Conservation (phyloP, 2,888 invertebrate genomes). For the Helleia helle region DNA sequence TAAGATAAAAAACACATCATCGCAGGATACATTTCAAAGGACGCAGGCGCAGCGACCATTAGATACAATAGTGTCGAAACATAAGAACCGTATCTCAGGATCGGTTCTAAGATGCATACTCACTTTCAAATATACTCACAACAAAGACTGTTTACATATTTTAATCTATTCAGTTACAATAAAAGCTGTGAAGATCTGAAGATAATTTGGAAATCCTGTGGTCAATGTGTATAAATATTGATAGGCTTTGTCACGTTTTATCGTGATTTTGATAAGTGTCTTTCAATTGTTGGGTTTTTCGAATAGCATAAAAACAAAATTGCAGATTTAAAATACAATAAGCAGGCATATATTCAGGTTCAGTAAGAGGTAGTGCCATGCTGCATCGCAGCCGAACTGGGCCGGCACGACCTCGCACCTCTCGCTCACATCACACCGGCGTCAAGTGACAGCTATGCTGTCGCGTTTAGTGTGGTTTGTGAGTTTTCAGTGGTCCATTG, state of each 20-base stretch:
- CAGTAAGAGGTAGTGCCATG: no score
- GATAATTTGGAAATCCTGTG: slow-evolving; percentile 26
- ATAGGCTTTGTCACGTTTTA: slow-evolving; percentile 6
- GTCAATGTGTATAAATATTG: slow-evolving; percentile 46
- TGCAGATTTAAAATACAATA: no score
- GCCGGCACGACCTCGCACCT: no score
- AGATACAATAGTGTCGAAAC: slow-evolving; percentile 45
- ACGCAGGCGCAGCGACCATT: slow-evolving; percentile 28
- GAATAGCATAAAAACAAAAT: not conserved
- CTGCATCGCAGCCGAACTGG: no score
- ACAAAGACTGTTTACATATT: slow-evolving; percentile 4
- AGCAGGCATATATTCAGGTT: no score
- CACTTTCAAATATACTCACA: slow-evolving; percentile 12
- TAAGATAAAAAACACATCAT: slow-evolving; percentile 35
- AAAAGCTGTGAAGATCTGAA: slow-evolving; percentile 1
- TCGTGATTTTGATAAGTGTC: slow-evolving; percentile 5
- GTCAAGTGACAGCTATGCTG: no score
- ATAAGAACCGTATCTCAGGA: slow-evolving; percentile 51
- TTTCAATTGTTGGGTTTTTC: not conserved
- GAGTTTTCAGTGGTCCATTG: no score
- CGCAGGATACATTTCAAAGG: slow-evolving; percentile 35
- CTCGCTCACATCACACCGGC: no score
- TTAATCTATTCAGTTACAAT: slow-evolving; percentile 1
- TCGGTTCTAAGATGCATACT: slow-evolving; percentile 19
- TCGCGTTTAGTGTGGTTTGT: no score